Base-by-base conservation (phyloP, 2,888 invertebrate genomes). In the Anodontia alba region DNA sequence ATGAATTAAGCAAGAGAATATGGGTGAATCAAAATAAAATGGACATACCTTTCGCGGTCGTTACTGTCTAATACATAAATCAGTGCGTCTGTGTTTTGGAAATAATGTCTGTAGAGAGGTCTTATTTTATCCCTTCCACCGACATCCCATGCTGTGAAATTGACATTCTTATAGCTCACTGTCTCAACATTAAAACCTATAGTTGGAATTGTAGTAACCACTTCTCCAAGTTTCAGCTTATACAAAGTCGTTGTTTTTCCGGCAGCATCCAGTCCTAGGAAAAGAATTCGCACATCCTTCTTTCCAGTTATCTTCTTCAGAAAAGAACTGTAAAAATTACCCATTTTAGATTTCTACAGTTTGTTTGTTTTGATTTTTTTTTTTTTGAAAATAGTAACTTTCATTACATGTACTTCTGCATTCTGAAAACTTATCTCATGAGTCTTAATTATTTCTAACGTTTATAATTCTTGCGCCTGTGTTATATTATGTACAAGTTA, bases 181-280 rank as follows among this genome's bases (percentile, higher is more conserved):
- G 81, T 87, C 54, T 90, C 89, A 0, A 90, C 84, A 69, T 90
- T 90, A 73, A 90, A 90, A 20, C 89, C 90, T 26, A 90, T 90
- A 0, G 90, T 90, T 8, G 90, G 90, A 62, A 90, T 89, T 1
- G 89, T 88, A 7, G 89, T 89, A 0, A 89, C 87, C 23, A 90
- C 86, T 73, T 90, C 87, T 1, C 87, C 89, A 2, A 89, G 82
- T 78, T 88, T 88, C 43, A 88, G 51, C 49, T 69, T 76, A 54
- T 90, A 90, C 31, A 90, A 42, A 7, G 86, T 70, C 0, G 88
- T 89, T 12, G 90, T 89, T 76, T 89, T 90, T 0, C 90, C 90
- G 0, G 88, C 88, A 17, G 88, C 86, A 76, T 89, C 89, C 12
- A 90, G 81, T 67, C 90, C 90, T n/a, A 80, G 46, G 17, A 84